Evolutionary conservation across 2,888 invertebrate species (phyloP).

Genomic region (Brachylomia viminalis): DNA sequence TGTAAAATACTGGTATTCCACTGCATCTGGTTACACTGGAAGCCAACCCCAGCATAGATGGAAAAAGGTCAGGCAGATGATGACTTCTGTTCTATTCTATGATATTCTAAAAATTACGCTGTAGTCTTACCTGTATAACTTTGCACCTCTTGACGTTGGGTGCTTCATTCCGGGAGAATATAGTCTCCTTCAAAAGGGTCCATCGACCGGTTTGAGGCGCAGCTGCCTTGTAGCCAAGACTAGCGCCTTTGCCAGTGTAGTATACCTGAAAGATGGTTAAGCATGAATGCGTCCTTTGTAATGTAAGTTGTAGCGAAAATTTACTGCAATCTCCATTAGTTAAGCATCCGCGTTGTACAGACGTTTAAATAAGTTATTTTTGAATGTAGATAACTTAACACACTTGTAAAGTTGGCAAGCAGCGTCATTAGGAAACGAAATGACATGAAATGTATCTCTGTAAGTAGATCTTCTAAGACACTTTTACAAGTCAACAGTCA

Average conservation of each 20-base stretch:
- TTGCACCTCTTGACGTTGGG: constrained; percentile 82
- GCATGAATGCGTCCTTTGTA: background rate
- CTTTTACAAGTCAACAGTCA: background rate
- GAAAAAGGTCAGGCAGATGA: too few relatives aligned
- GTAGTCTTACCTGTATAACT: constrained; percentile 79
- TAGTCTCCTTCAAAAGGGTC: constrained; percentile 91
- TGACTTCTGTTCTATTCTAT: background rate
- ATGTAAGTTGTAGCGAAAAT: background rate
- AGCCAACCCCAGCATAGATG: too few relatives aligned
- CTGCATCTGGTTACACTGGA: too few relatives aligned
- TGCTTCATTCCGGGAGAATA: constrained; percentile 82
- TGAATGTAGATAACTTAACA: background rate
- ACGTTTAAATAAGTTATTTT: background rate
- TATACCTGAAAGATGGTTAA: constrained; percentile 89
- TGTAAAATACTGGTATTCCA: too few relatives aligned
- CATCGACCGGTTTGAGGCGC: constrained; percentile 91
- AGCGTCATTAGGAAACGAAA: background rate
- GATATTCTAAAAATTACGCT: background rate
- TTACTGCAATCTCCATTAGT: background rate
- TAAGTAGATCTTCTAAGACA: background rate
- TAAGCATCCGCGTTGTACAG: background rate
- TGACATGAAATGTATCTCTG: background rate
- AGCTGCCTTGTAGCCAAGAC: constrained; percentile 94
- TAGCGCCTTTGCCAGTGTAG: constrained; percentile 96
- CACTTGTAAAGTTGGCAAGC: background rate